Percentiles rank a stretch among this genome's conserved stretches.
These are phyloP conservation scores for Lycophotia porphyrea DNA, from an alignment of 2,888 invertebrate genomes.

Conservation along the genomic window DNA sequence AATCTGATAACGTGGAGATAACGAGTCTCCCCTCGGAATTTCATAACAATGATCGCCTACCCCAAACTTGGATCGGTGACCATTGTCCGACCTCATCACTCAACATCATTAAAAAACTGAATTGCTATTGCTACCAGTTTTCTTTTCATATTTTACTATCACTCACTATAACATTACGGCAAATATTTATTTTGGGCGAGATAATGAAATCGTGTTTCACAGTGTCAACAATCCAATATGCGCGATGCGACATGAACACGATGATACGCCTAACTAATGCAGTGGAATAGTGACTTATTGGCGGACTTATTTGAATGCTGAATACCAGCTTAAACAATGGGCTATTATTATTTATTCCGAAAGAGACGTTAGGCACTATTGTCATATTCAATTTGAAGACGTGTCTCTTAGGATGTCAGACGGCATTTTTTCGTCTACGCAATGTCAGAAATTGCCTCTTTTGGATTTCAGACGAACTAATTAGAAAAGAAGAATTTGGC, in stretches of 20 bases:
- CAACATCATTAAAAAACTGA: background rate
- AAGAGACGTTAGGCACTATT: background rate
- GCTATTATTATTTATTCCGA: background rate
- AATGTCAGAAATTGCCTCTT: background rate
- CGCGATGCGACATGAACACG: slow-evolving; percentile 7
- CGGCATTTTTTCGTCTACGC: background rate
- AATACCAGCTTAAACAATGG: background rate
- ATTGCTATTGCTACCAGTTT: background rate
- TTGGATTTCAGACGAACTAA: background rate
- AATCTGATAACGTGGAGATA: too few relatives aligned
- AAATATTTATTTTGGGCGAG: slow-evolving; percentile 35
- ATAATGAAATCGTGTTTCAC: slow-evolving; percentile 32
- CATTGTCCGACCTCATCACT: too few relatives aligned
- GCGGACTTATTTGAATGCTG: slow-evolving; percentile 9
- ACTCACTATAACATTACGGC: background rate
- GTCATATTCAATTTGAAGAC: background rate
- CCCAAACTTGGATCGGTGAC: too few relatives aligned
- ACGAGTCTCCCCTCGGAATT: background rate
- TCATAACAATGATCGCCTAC: background rate
- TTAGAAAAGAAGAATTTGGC: background rate
- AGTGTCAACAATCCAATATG: slow-evolving; percentile 31
- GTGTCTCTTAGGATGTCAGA: background rate
- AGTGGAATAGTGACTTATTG: slow-evolving; percentile 32
- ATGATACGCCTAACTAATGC: slow-evolving; percentile 36
- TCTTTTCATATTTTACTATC: background rate